phyloP scores from a whole-genome alignment of 2,888 invertebrate species.

The Xanthorhoe designata region DNA sequence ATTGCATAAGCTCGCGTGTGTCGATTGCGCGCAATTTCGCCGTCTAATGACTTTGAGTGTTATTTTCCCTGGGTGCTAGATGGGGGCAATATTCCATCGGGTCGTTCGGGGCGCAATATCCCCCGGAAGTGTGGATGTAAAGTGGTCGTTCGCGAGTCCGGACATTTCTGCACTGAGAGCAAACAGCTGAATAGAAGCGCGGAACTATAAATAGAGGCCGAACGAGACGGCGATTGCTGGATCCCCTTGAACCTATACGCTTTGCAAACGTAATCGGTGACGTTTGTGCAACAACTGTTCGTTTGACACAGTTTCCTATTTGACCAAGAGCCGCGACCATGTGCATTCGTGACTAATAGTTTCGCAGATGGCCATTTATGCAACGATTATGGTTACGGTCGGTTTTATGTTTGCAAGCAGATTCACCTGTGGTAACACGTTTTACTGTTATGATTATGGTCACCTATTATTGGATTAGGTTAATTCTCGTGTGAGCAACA shows the following conservation, averaged over 20 bases:
- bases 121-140: slow-evolving; percentile 62
- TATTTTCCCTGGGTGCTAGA: slow-evolving; percentile 60
- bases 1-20: slow-evolving; percentile 73
- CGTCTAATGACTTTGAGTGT: slow-evolving; percentile 68
- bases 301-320: slow-evolving; percentile 82
- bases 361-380: slow-evolving; percentile 66
- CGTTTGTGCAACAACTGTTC: slow-evolving; percentile 76
- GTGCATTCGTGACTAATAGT: slow-evolving; percentile 69
- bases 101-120: slow-evolving; percentile 52
- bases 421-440: slow-evolving; percentile 50
- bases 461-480: slow-evolving; percentile 7
- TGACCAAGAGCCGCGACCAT: slow-evolving; percentile 77
- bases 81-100: slow-evolving; percentile 46
- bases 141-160: slow-evolving; percentile 77
- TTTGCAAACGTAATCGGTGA: slow-evolving; percentile 74
- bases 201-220: slow-evolving; percentile 81
- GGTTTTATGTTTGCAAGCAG: slow-evolving; percentile 47
- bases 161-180: slow-evolving; percentile 82
- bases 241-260: slow-evolving; percentile 84
- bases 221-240: slow-evolving; percentile 80
- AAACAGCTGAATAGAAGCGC: slow-evolving; percentile 79
- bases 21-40: slow-evolving; percentile 70
- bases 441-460: slow-evolving; percentile 31
- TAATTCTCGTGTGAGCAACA: slow-evolving; percentile 1
- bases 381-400: slow-evolving; percentile 50